A percentile compares a stretch with the other conserved stretches of the same genome.
These are phyloP conservation scores for Aleiodes testaceus DNA, from an alignment of 2,888 invertebrate genomes.

Conservation along the genomic window DNA sequence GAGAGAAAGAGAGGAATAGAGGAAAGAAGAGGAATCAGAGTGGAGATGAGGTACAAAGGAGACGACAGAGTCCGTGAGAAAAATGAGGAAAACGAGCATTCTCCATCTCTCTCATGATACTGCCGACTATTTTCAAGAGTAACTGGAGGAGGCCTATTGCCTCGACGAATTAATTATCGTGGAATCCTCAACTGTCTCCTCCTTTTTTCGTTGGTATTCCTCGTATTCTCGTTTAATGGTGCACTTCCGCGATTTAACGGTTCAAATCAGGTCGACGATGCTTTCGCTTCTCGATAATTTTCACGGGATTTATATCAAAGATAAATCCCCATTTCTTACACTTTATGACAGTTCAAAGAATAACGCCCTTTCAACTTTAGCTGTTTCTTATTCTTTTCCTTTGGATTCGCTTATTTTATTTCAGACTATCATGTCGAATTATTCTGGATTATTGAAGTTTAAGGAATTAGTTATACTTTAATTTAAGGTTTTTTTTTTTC, in stretches of 20 bases:
- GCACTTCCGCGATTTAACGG: conserved; percentile 49
- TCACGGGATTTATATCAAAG: neutral
- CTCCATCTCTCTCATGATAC: conserved; percentile 29
- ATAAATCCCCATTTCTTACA: too few relatives aligned
- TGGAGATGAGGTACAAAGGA: conserved; percentile 21
- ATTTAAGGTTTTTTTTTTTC: too few relatives aligned
- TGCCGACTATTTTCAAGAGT: neutral
- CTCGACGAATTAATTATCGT: conserved; percentile 66
- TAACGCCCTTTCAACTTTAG: too few relatives aligned
- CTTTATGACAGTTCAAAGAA: too few relatives aligned
- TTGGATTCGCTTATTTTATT: too few relatives aligned
- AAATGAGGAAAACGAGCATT: neutral
- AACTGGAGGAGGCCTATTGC: conserved; percentile 44
- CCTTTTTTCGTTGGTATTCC: neutral
- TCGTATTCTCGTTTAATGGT: conserved; percentile 53
- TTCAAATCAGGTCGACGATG: conserved; percentile 58
- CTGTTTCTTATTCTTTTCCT: too few relatives aligned
- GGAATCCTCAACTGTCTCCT: conserved; percentile 51
- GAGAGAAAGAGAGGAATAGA: neutral
- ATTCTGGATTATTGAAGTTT: too few relatives aligned
- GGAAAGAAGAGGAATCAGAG: neutral
- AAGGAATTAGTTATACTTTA: too few relatives aligned
- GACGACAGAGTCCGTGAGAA: conserved; percentile 31
- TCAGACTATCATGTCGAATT: too few relatives aligned
- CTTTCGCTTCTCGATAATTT: conserved; percentile 41